Evolutionary conservation across 2,888 invertebrate genomes (phyloP).

Genomic region (Dryobotodes eremita): DNA sequence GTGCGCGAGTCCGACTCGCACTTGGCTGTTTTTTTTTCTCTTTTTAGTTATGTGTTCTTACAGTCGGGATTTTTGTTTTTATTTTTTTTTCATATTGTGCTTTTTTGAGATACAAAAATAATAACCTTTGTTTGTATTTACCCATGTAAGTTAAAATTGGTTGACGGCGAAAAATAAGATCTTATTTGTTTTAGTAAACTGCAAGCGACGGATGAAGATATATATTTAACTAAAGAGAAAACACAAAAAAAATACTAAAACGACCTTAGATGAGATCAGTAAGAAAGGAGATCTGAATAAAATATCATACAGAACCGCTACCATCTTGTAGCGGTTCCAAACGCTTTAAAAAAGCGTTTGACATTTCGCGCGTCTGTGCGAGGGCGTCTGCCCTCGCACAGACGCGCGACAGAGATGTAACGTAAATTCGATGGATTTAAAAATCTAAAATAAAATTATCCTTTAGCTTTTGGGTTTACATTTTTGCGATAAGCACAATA

Average conservation of each 20-base stretch:
- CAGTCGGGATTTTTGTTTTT: too few species aligned
- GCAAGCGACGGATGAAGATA: not conserved
- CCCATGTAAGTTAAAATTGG: not conserved
- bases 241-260: not conserved
- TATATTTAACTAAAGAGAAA: not conserved
- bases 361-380: too few species aligned
- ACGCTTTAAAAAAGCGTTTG: too few species aligned
- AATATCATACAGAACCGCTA: constrained; percentile 24
- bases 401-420: not conserved
- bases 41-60: too few species aligned
- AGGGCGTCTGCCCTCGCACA: too few species aligned
- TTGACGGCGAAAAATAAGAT: not conserved
- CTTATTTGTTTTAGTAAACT: not conserved
- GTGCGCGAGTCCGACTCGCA: too few species aligned
- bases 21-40: too few species aligned
- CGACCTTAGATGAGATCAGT: constrained; percentile 16
- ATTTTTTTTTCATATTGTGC: too few species aligned
- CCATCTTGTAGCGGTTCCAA: too few species aligned
- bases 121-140: not conserved
- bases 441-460: not conserved
- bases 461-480: not conserved
- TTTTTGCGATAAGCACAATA: not conserved
- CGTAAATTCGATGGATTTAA: not conserved
- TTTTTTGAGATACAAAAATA: not conserved
- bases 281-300: constrained; percentile 27